A percentile compares a stretch with the other conserved stretches of the same genome.
These are phyloP conservation scores for Thecocarcelia acutangulata DNA, from an alignment of 2,888 invertebrate species.

Conservation along the genomic window DNA sequence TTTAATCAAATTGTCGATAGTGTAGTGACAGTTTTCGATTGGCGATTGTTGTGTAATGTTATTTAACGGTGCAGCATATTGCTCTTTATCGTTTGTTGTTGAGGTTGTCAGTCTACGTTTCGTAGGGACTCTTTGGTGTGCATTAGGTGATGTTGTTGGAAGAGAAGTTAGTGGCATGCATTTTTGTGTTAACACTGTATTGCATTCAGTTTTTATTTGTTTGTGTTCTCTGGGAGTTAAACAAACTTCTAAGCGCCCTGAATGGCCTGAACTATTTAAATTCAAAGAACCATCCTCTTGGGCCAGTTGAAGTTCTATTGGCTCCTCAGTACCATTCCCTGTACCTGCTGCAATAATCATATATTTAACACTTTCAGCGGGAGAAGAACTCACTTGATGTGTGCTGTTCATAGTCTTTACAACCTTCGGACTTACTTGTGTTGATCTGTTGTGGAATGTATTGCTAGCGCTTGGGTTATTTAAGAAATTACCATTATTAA, in stretches of 20 bases:
- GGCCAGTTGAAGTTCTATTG: conserved; percentile 76
- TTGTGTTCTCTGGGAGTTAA: conserved; percentile 70
- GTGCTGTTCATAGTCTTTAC: conserved; percentile 57
- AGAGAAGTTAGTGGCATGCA: too few species aligned
- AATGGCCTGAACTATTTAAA: conserved; percentile 75
- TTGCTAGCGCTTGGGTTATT: conserved; percentile 39
- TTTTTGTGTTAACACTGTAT: not conserved
- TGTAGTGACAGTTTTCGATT: too few species aligned
- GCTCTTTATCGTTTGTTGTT: conserved; percentile 20
- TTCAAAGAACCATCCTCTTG: conserved; percentile 73
- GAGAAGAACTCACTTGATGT: conserved; percentile 27
- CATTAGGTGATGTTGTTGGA: not conserved
- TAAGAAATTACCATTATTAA: not conserved
- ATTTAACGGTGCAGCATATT: not conserved
- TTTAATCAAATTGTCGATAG: too few species aligned
- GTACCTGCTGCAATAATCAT: conserved; percentile 74
- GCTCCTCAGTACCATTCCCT: conserved; percentile 70
- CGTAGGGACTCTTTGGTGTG: conserved; percentile 63
- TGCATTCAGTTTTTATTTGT: conserved; percentile 61
- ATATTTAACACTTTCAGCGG: conserved; percentile 72
- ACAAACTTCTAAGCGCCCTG: conserved; percentile 76
- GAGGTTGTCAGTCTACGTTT: conserved; percentile 71
- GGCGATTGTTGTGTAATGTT: too few species aligned
- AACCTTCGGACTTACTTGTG: conserved; percentile 35
- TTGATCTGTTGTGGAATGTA: conserved; percentile 11